phyloP scores from a whole-genome alignment of 2,888 invertebrate species.

The Hyposoter dolosus region DNA sequence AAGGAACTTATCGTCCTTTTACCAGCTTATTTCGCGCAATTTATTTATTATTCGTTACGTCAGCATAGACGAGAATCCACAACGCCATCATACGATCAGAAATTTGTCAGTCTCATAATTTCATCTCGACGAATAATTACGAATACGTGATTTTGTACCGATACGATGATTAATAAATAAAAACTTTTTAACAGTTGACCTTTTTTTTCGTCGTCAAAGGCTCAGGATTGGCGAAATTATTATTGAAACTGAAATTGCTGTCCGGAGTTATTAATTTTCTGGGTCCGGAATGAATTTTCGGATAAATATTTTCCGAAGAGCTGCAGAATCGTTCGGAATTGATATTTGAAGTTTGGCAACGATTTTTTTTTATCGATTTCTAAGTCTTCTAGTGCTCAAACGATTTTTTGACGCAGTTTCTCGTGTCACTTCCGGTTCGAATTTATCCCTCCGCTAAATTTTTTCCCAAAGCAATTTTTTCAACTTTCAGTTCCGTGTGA shows the following conservation, averaged over 20 bases:
- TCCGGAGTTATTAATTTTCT: background rate
- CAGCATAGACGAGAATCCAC: background rate
- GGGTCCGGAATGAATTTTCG: background rate
- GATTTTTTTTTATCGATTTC: constrained; percentile 72
- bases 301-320: background rate
- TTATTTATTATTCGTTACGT: background rate
- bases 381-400: constrained; percentile 18
- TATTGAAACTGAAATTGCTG: background rate
- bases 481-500: background rate
- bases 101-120: constrained; percentile 19
- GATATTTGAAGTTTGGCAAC: constrained; percentile 70
- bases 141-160: constrained; percentile 54
- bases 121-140: constrained; percentile 21
- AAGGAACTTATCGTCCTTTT: background rate
- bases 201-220: background rate
- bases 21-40: background rate
- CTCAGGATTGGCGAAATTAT: background rate
- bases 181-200: background rate
- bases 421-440: constrained; percentile 26
- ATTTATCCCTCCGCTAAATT: constrained; percentile 12
- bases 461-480: background rate
- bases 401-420: constrained; percentile 25
- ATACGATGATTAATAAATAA: constrained; percentile 40
- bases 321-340: constrained; percentile 60
- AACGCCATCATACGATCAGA: background rate